Base-by-base conservation (phyloP, 2,797 vertebrate species). In the Tadarida brasiliensis region DNA sequence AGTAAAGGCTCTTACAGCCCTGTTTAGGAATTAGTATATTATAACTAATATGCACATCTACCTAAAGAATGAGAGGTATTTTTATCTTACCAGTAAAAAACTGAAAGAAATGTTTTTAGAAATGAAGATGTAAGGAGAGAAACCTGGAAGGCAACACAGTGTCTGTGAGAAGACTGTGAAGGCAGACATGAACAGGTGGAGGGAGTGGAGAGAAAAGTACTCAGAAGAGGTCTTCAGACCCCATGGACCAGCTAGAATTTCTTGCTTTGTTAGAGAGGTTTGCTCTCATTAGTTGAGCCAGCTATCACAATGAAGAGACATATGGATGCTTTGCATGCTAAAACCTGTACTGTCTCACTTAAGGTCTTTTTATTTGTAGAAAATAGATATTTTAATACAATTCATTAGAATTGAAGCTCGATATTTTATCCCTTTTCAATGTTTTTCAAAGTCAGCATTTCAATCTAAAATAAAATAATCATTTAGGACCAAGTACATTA, bases 401-500 rank as follows among this genome's bases (percentile, higher is more conserved):
- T 70, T 65, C 11, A 17, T 70, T 95, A 54, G 19, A 94, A 84
- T 71, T 91, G 49, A 2, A 87, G 4, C 8, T 88, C 14, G 86
- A 59, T 0, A 44, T 71, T 87, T 86, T 87, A 76, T 61, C 19
- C 20, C 12, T 47, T 81, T 84, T 59, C 4, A 54, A 11, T 73
- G 67, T 20, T 67, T 51, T 71, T 74, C 16, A 81, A 73, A 71
- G 7, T 91, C 88, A 89, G 1, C 5, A 82, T 90, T 92, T 95
- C 7, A 85, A 12, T 81, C 4, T 90, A 56, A 94, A 93, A 33
- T 86, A 68, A 77, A 87, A 17, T 20, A 10, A 87, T 20, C 26
- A 30, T 28, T 44, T 59, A 67, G 3, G 12, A 35, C 7, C 11
- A 87, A 80, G 22, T 39, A 33, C 6, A 33, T 63, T 85, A 68